Evolutionary conservation across 2,888 invertebrate genomes (phyloP), one percentile per base, ranked within the genome.

Genomic region (Amaurobius ferox): DNA sequence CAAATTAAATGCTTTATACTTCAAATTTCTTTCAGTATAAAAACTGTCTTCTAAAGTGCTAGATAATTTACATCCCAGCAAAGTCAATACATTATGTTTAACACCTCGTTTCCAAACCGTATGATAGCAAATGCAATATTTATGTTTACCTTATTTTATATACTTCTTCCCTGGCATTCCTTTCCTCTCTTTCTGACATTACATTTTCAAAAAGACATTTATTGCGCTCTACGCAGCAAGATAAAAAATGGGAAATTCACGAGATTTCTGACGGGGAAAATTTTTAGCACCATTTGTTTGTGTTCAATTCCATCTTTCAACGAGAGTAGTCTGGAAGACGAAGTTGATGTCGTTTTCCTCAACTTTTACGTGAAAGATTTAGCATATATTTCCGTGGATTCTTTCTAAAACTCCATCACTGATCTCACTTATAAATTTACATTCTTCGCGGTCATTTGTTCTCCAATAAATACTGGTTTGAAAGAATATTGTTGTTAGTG

Each of bases 221-320:
- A 55, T 55, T 55, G 55, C 55, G 1, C 55, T 55, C 55, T 55
- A 55, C 55, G 55, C 55, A 55, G 55, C 2, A 23, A 55, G 55
- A 55, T 55, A 55, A 55, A 55, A 44, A 44, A 55, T 44, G 44
- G 44, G 44, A 44, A 44, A 44, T 44, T 44, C 44, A 44, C 44
- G 16, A 44, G 44, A 55, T 6, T 55, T 55, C 19, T 55, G 55
- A 55, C 55, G 55, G 23, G 16, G 55, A 23, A 23, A 23, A 55
- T 55, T 55, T 55, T 55, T 55, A 55, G 55, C 55, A 23, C 55
- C 23, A 55, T 55, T 55, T 55, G 55, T 55, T 55, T 55, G 55
- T 55, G 55, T 55, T 55, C 55, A 1, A n/a, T 55, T 55, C 55
- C 55, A 55, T 55, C 55, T 55, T 55, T 55, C 55, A 55, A 55